Evolutionary conservation across 2,113 vertebrate genomes (phyloP).

Genomic region (Lynx canadensis): DNA sequence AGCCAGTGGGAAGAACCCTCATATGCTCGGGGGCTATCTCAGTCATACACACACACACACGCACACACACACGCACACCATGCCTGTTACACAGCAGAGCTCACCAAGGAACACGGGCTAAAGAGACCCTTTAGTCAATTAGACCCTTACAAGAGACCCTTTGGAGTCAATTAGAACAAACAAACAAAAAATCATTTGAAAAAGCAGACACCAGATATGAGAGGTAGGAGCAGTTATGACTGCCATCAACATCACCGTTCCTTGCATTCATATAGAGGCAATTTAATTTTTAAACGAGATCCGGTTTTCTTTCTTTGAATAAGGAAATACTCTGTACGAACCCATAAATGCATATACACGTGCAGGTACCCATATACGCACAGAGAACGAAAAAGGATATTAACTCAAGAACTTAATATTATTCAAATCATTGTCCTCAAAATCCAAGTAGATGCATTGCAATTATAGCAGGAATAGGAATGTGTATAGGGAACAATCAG

Average conservation of each 20-base stretch:
- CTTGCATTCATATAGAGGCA: background rate
- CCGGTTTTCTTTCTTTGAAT: background rate
- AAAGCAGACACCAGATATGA: background rate
- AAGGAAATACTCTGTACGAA: background rate
- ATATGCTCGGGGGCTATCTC: no score
- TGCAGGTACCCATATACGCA: background rate
- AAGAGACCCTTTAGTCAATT: background rate
- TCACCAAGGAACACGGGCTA: background rate
- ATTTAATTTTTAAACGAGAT: background rate
- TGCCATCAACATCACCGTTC: background rate
- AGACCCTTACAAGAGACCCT: background rate
- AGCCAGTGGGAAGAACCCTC: background rate
- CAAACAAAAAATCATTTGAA: background rate
- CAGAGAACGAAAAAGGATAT: background rate
- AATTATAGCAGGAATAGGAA: background rate
- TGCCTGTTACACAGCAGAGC: background rate
- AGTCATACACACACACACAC: background rate
- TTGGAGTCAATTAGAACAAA: background rate
- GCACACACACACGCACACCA: background rate
- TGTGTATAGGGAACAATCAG: background rate
- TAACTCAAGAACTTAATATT: background rate
- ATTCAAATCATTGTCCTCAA: background rate
- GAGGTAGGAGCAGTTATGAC: background rate
- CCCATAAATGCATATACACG: background rate
- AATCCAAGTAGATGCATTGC: background rate